Conservation (phyloP, 2,888 invertebrate species). For the Plagodis pulveraria region DNA sequence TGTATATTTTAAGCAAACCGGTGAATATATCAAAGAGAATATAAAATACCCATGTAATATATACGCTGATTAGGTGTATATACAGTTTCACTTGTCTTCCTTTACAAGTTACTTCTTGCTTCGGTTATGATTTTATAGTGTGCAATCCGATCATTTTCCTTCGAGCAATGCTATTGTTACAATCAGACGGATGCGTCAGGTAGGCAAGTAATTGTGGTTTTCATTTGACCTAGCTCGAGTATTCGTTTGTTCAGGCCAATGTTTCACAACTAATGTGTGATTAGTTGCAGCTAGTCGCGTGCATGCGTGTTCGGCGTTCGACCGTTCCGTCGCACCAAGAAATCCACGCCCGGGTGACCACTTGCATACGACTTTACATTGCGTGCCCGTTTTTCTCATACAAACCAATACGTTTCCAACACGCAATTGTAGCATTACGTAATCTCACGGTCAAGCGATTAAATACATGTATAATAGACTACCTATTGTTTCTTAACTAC, state of each 20-base stretch:
- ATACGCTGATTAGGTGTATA: no score
- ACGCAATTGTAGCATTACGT: slow-evolving; percentile 47
- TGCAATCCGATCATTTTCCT: slow-evolving; percentile 7
- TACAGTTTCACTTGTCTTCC: no score
- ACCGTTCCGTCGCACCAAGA: slow-evolving; percentile 35
- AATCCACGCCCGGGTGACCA: slow-evolving; percentile 40
- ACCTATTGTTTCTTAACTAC: slow-evolving; percentile 18
- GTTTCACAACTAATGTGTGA: slow-evolving; percentile 43
- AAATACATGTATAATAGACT: slow-evolving; percentile 27
- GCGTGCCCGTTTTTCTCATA: slow-evolving; percentile 44
- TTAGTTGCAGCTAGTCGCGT: slow-evolving; percentile 48
- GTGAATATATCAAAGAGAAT: no score
- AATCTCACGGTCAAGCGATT: slow-evolving; percentile 43
- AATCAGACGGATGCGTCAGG: slow-evolving; percentile 46
- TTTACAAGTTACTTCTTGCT: no score
- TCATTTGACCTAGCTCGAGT: slow-evolving; percentile 62
- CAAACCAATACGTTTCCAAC: slow-evolving; percentile 48
- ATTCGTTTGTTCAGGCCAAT: slow-evolving; percentile 39
- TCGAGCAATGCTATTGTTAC: slow-evolving; percentile 28
- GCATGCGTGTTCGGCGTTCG: slow-evolving; percentile 40
- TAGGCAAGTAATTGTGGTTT: slow-evolving; percentile 45
- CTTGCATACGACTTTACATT: slow-evolving; percentile 38
- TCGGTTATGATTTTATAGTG: no score
- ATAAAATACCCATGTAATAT: no score
- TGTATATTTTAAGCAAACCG: no score